Base-by-base conservation (phyloP, 2,113 vertebrate genomes). In the Murina feae region DNA sequence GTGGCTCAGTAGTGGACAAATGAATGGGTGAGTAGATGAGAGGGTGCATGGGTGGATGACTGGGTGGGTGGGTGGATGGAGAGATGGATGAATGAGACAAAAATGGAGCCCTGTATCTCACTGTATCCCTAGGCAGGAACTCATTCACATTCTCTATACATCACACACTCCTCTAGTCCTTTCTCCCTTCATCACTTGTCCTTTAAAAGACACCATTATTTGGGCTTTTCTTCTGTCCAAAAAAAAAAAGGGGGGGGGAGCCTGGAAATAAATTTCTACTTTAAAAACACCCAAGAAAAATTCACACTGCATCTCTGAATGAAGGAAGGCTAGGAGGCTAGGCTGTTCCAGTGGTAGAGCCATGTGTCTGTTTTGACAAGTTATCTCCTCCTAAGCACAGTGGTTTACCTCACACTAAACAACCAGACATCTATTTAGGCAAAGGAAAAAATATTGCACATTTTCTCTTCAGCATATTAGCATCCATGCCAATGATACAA, bases 401-500 rank as follows among this genome's bases (percentile, higher is more conserved):
- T 30, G 35, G 72, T 81, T 91, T 93, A 90, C 81, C 69, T 94
- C 76, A 68, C 6, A 72, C 51, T 90, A 88, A 96, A 96, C 88
- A 91, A 68, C 84, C 51, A 75, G 75, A 68, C 0, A 3, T 66
- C 51, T 66, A 69, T 90, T 94, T 88, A 83, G 47, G 82, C 78
- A 74, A 93, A 90, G 89, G 42, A 25, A 51, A 92, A 55, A 47
- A 69, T 8, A 51, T 5, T 21, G 42, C 63, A 44, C 16, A 71
- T 78, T 75, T 92, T 79, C 88, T 51, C 90, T 44, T 71, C 85
- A 90, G 86, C 75, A 80, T 90, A 63, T 60, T 69, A 51, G 79
- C 11, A 7, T 84, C 87, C 21, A 9, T 1, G 42, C 20, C n/a
- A 21, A 4, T 47, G 66, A 78, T 63, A 75, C 13, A 44, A 37